Conservation (phyloP, 1,140 invertebrate species). For the Dendrolimus punctatus region DNA sequence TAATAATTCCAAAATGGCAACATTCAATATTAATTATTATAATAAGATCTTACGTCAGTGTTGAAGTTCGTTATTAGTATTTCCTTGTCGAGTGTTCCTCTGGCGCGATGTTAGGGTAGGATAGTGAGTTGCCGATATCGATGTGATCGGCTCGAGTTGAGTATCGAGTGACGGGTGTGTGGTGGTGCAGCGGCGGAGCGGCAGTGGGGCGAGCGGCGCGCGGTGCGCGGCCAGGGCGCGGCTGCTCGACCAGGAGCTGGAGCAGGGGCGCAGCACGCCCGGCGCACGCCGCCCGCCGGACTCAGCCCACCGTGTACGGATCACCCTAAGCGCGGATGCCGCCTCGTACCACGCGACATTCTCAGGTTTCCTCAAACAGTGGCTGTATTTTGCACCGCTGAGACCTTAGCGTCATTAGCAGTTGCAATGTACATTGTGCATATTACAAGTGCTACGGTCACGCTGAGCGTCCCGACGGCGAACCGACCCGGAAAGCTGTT, state of each 20-base stretch:
- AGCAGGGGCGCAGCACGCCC: constrained; percentile 65
- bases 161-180: constrained; percentile 26
- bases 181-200: constrained; percentile 32
- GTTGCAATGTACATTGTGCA: too few species aligned
- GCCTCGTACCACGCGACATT: neutral
- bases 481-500: too few species aligned
- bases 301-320: neutral
- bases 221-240: constrained; percentile 9
- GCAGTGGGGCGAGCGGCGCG: constrained; percentile 10
- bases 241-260: constrained; percentile 59
- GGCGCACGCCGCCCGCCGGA: constrained; percentile 33
- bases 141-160: constrained; percentile 6
- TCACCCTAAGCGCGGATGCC: constrained; percentile 19
- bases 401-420: too few species aligned
- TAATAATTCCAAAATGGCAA: too few species aligned
- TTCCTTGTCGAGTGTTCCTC: too few species aligned
- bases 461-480: too few species aligned
- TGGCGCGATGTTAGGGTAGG: constrained; percentile 6
- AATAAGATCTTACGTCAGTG: too few species aligned
- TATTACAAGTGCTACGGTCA: too few species aligned
- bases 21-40: too few species aligned
- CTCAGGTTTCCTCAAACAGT: too few species aligned
- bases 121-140: constrained; percentile 4
- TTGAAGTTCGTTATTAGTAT: too few species aligned
- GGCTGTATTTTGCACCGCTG: too few species aligned